Evolutionary conservation across 2,113 vertebrate species (phyloP).

Genomic region (Pungitius pungitius): DNA sequence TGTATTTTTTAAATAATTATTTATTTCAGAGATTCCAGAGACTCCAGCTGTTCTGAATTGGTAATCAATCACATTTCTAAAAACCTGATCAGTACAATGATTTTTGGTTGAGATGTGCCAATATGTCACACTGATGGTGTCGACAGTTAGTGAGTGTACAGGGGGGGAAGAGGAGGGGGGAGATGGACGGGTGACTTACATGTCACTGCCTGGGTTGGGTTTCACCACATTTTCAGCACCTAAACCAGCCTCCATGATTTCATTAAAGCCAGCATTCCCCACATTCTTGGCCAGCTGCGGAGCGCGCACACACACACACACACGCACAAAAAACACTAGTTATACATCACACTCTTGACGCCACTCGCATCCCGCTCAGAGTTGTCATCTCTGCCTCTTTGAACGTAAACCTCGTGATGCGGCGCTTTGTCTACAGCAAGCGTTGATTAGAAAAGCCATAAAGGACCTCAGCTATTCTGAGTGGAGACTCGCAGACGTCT

Average conservation of each 20-base stretch:
- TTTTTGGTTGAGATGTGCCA: neutral
- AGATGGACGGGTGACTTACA: constrained; percentile 83
- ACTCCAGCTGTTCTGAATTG: neutral
- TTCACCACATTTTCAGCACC: constrained; percentile 87
- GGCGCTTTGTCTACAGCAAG: constrained; percentile 25
- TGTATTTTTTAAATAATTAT: neutral
- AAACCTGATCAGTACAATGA: neutral
- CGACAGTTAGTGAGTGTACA: neutral
- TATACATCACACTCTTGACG: neutral
- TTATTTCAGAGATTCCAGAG: neutral
- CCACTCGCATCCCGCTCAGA: constrained; percentile 37
- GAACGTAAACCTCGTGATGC: constrained; percentile 15
- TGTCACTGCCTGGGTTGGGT: constrained; percentile 93
- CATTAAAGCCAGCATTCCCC: constrained; percentile 97
- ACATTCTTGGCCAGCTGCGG: constrained; percentile 98
- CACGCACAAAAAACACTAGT: constrained; percentile 26
- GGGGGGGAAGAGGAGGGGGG: neutral
- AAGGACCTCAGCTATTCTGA: constrained; percentile 55
- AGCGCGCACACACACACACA: constrained; percentile 29
- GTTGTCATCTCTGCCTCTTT: constrained; percentile 13
- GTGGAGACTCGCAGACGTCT: constrained; percentile 21
- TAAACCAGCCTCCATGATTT: constrained; percentile 96
- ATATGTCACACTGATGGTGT: constrained; percentile 8
- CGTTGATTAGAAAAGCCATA: constrained; percentile 46
- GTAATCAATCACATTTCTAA: neutral